Evolutionary conservation across 2,888 invertebrate species (phyloP).

Genomic region (Leucania comma): DNA sequence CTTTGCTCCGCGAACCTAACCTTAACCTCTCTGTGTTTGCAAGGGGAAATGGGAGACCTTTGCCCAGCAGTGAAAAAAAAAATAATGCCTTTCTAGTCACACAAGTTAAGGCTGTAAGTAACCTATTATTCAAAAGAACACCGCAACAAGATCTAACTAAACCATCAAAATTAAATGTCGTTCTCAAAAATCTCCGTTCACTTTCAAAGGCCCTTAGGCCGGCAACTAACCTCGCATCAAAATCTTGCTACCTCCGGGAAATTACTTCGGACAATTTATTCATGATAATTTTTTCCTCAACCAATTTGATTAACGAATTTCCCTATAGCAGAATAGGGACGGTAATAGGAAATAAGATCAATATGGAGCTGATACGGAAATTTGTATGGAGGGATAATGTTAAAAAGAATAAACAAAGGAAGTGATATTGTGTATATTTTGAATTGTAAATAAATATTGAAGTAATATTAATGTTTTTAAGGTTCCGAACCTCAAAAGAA

Average conservation of each 20-base stretch:
- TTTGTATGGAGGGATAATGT: slow-evolving; percentile 72
- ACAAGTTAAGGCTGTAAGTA: not conserved
- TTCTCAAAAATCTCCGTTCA: slow-evolving; percentile 22
- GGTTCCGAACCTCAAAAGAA: too few relatives aligned
- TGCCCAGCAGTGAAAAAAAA: not conserved
- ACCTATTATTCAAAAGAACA: not conserved
- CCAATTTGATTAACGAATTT: slow-evolving; percentile 50
- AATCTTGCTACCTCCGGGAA: slow-evolving; percentile 61
- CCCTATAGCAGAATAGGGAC: slow-evolving; percentile 69
- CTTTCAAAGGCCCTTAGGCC: slow-evolving; percentile 19
- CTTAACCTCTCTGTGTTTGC: too few relatives aligned
- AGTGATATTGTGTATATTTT: not conserved
- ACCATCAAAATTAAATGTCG: slow-evolving; percentile 35
- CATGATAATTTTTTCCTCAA: slow-evolving; percentile 59
- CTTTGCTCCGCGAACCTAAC: too few relatives aligned
- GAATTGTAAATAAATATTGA: too few relatives aligned
- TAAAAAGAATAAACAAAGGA: slow-evolving; percentile 40
- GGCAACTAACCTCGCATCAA: slow-evolving; percentile 46
- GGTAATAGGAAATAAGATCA: slow-evolving; percentile 68
- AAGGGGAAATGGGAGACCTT: too few relatives aligned
- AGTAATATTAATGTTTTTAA: too few relatives aligned
- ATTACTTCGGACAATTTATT: slow-evolving; percentile 59
- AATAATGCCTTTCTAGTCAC: not conserved
- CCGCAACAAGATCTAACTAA: not conserved
- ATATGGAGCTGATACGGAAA: slow-evolving; percentile 76